These are phyloP conservation scores for Epiperipatus broadwayi DNA, from an alignment of 2,888 invertebrate species.

Conservation along the genomic window DNA sequence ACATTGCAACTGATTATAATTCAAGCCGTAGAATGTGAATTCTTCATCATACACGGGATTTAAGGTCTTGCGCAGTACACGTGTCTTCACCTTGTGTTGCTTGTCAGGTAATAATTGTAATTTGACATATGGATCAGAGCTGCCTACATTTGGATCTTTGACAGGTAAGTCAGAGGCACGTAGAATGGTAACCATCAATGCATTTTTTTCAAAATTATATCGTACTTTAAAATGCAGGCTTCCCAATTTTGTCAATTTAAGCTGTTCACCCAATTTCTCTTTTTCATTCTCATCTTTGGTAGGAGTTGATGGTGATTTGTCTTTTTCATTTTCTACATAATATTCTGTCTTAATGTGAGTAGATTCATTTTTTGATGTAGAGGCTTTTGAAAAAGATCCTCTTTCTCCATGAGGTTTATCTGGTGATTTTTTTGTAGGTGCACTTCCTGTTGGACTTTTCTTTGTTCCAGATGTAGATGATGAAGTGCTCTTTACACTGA, in stretches of 20 bases:
- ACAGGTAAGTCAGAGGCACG: conserved; percentile 72
- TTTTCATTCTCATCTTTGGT: conserved; percentile 25
- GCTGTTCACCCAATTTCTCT: conserved; percentile 28
- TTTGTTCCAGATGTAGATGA: too few species aligned
- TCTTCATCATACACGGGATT: conserved; percentile 96
- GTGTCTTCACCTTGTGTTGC: conserved; percentile 88
- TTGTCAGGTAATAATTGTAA: conserved; percentile 90
- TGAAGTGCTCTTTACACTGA: too few species aligned
- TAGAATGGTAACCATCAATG: conserved; percentile 74
- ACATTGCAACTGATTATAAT: conserved; percentile 59
- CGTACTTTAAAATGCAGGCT: conserved; percentile 70
- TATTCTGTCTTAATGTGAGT: too few species aligned
- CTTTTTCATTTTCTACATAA: conserved; percentile 29
- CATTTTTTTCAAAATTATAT: conserved; percentile 54
- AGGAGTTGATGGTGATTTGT: conserved; percentile 22
- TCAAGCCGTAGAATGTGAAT: conserved; percentile 92
- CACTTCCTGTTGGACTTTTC: too few species aligned
- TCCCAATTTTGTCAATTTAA: conserved; percentile 51
- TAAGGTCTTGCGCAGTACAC: conserved; percentile 82
- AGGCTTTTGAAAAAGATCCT: too few species aligned
- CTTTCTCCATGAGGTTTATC: too few species aligned
- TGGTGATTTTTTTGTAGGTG: too few species aligned
- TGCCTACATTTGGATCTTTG: conserved; percentile 55
- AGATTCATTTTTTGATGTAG: too few species aligned
- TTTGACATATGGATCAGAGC: conserved; percentile 92